These are phyloP conservation scores for Hydropotes inermis DNA, from an alignment of 2,113 vertebrate genomes.

Conservation along the genomic window DNA sequence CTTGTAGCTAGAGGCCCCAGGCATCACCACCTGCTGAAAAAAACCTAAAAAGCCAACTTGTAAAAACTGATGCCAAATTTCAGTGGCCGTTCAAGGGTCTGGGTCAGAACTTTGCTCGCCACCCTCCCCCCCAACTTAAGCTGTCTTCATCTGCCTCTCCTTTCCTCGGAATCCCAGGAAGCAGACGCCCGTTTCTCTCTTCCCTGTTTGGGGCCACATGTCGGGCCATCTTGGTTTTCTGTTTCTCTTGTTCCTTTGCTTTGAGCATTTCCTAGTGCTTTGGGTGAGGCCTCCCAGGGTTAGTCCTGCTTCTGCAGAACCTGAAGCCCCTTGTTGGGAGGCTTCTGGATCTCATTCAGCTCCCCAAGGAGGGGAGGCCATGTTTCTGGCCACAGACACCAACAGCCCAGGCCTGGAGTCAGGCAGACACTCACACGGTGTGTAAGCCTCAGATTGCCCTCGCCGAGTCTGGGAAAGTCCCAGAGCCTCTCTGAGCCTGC, in stretches of 20 bases:
- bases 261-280: not conserved
- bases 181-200: not conserved
- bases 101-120: not conserved
- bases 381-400: not conserved
- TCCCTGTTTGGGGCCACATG: not conserved
- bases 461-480: not conserved
- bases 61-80: not conserved
- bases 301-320: not conserved
- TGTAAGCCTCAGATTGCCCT: not conserved
- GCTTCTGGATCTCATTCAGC: too few species aligned
- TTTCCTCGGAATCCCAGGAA: too few species aligned
- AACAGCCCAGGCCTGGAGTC: too few species aligned
- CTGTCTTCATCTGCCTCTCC: not conserved
- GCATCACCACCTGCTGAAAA: too few species aligned
- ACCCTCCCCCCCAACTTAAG: too few species aligned
- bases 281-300: not conserved
- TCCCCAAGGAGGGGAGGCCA: not conserved
- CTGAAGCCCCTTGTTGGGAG: not conserved
- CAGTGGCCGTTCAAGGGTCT: not conserved
- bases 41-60: not conserved
- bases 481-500: not conserved
- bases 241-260: not conserved
- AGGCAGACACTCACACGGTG: rapidly evolving
- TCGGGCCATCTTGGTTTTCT: not conserved
- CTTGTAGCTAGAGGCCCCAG: not conserved